These are phyloP conservation scores for Resseliella maxima DNA, from an alignment of 2,888 invertebrate species.

Conservation along the genomic window DNA sequence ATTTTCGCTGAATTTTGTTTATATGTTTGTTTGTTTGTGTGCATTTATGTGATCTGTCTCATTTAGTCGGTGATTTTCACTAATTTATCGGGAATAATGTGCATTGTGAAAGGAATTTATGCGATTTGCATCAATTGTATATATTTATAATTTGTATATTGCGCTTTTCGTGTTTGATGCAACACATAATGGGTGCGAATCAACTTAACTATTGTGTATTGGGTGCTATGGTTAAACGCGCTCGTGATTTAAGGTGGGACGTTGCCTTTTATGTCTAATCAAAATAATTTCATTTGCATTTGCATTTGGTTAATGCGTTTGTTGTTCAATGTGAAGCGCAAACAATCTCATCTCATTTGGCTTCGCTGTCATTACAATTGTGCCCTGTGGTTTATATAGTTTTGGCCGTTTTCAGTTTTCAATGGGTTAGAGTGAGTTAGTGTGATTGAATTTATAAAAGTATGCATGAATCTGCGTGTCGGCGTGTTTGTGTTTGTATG, in stretches of 20 bases:
- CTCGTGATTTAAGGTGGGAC: conserved; percentile 17
- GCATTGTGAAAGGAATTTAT: neutral
- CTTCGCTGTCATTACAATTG: conserved; percentile 6
- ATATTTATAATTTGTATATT: neutral
- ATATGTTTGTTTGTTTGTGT: no score
- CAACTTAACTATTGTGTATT: conserved; percentile 6
- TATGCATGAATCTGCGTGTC: no score
- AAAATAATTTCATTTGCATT: conserved; percentile 46
- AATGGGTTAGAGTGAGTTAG: no score
- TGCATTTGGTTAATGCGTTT: conserved; percentile 2
- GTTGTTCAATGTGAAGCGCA: conserved; percentile 21
- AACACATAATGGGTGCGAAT: neutral
- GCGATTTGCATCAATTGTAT: neutral
- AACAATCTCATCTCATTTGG: conserved; percentile 37
- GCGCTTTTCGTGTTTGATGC: neutral
- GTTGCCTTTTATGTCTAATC: conserved; percentile 48
- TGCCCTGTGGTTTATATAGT: conserved; percentile 21
- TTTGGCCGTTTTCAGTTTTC: neutral
- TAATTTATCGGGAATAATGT: neutral
- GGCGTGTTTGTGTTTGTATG: no score
- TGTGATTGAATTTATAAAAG: no score
- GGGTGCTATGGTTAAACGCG: conserved; percentile 7
- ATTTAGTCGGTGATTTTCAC: neutral
- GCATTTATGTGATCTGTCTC: no score
- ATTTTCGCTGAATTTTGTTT: no score